Percentiles rank a stretch among this genome's conserved stretches.
Evolutionary conservation across 2,797 vertebrate genomes (phyloP).

Genomic region (Morelia viridis): DNA sequence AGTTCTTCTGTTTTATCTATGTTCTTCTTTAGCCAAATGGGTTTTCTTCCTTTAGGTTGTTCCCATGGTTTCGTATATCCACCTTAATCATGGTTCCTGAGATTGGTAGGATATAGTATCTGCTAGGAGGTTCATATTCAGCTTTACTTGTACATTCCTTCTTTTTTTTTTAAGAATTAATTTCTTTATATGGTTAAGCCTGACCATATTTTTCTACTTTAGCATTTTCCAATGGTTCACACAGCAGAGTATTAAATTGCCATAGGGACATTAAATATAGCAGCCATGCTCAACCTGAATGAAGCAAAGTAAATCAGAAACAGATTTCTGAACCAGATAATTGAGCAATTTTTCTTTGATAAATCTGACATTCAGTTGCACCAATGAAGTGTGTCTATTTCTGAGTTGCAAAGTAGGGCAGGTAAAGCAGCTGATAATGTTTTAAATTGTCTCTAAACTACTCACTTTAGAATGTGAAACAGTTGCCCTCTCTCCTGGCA

Average conservation of each 20-base stretch:
- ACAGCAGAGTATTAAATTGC: conserved; percentile 59
- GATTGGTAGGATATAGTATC: conserved; percentile 50
- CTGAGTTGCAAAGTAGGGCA: conserved; percentile 1
- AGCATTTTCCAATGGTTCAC: conserved; percentile 64
- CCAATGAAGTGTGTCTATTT: conserved; percentile 36
- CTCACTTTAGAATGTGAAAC: conserved; percentile 34
- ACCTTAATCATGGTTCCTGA: conserved; percentile 32
- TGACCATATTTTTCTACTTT: conserved; percentile 64
- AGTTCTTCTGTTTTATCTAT: neutral
- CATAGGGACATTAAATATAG: conserved; percentile 52
- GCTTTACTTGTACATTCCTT: conserved; percentile 57
- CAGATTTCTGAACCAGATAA: conserved; percentile 46
- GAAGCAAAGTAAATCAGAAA: conserved; percentile 55
- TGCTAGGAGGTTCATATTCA: conserved; percentile 57
- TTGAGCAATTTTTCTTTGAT: neutral
- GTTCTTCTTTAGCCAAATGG: neutral
- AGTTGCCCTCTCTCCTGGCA: conserved; percentile 4
- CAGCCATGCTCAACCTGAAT: conserved; percentile 50
- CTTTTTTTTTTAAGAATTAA: conserved; percentile 54
- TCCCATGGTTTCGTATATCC: neutral
- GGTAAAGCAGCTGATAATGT: conserved; percentile 36
- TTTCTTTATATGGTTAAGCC: conserved; percentile 62
- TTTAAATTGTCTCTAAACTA: conserved; percentile 43
- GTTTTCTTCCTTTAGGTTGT: neutral
- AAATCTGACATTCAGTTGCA: conserved; percentile 49